Base-by-base conservation (phyloP, 2,888 invertebrate genomes). In the Tipula unca region DNA sequence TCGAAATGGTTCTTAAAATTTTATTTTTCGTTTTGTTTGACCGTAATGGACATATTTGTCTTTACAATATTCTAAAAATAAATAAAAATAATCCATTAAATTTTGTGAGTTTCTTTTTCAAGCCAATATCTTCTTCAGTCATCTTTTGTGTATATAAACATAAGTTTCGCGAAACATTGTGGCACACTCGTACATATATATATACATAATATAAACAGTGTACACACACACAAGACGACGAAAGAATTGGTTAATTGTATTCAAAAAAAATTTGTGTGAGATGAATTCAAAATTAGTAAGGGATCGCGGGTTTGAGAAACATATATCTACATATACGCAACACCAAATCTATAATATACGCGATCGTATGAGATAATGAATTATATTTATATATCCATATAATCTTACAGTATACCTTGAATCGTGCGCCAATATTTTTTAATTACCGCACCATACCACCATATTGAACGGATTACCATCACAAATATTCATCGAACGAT, bases 21-120 rank as follows among this genome's bases (percentile, higher is more conserved):
- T 17, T 48, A 25, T 25, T 69, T 69, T 69, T 69, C 8, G 5
- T 36, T 39, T 39, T 54, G 48, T 13, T 54, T 54, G 69, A 69
- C 69, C 69, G 25, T 69, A 69, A 69, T 69, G 69, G 69, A 69
- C 25, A 69, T 69, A 69, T 69, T 69, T 69, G 69, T 69, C 69
- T 69, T 69, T 69, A 69, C 69, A 69, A 69, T 25, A 69, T 69
- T 69, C 69, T 69, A 69, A 69, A 69, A 69, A 69, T 69, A 69
- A 69, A 39, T 39, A 39, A 39, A 2, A 39, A 39, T 1, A 39
- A 69, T 69, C 69, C 48, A 48, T 69, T 69, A 69, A 69, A 8
- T 69, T 69, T 69, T 69, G 25, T 69, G 25, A 25, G 20, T 25
- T 69, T 69, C 69, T 25, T 69, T 17, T 48, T 48, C 10, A 25